Conservation (phyloP, 2,113 vertebrate species). For the Vicugna pacos region DNA sequence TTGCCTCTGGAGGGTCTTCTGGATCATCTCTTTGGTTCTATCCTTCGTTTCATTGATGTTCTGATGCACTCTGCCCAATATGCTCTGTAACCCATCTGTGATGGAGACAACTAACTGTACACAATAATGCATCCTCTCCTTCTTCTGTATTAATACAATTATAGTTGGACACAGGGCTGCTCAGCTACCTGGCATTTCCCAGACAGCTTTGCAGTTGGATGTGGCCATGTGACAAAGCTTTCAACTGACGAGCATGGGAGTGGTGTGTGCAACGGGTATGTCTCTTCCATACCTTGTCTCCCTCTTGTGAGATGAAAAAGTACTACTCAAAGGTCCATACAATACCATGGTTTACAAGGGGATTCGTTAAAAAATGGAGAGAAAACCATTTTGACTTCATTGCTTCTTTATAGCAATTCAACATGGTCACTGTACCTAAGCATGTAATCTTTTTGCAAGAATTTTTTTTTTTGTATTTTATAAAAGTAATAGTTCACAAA, state of each 20-base stretch:
- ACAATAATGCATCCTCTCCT: background rate
- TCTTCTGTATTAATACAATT: background rate
- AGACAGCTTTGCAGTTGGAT: background rate
- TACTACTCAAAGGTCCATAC: background rate
- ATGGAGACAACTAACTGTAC: background rate
- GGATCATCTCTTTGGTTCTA: background rate
- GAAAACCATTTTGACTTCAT: background rate
- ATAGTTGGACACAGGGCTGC: background rate
- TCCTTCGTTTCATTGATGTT: background rate
- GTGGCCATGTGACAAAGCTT: background rate
- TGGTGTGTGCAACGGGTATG: background rate
- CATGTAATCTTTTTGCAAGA: background rate
- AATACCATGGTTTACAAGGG: background rate
- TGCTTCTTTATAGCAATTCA: background rate
- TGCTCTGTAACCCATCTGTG: background rate
- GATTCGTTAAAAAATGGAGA: background rate
- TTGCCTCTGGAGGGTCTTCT: background rate
- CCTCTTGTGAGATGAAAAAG: background rate
- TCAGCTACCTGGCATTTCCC: background rate
- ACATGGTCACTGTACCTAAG: background rate
- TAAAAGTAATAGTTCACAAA: constrained; percentile 7
- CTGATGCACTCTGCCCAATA: background rate
- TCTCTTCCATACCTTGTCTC: background rate
- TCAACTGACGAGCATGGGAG: no score
- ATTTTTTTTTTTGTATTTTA: background rate